phyloP scores from a whole-genome alignment of 2,113 vertebrate genomes.

The Atherinomorus stipes region DNA sequence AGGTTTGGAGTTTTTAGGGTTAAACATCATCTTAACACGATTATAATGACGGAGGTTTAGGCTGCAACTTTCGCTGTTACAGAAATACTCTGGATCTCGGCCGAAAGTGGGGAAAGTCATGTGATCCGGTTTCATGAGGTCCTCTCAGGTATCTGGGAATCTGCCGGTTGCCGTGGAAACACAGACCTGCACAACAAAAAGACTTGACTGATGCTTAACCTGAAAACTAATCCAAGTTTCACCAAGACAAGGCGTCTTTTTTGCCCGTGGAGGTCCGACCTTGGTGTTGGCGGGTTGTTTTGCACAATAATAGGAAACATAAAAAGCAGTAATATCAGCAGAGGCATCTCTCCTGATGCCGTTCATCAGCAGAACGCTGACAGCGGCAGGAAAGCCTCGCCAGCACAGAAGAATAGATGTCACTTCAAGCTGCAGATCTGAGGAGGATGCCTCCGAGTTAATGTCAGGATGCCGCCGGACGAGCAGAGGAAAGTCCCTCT shows the following conservation, averaged over 20 bases:
- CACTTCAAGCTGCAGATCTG: slow-evolving; percentile 17
- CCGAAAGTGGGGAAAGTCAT: no score
- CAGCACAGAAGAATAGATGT: slow-evolving; percentile 60
- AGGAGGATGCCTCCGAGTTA: slow-evolving; percentile 17
- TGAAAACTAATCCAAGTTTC: slow-evolving; percentile 43
- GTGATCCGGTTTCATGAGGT: no score
- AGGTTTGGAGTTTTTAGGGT: no score
- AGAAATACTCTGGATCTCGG: no score
- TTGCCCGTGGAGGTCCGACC: slow-evolving; percentile 48
- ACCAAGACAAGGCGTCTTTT: slow-evolving; percentile 12
- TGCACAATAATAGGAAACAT: slow-evolving; percentile 78
- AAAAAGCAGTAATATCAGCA: slow-evolving; percentile 59
- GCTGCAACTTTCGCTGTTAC: no score
- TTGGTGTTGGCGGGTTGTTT: slow-evolving; percentile 45
- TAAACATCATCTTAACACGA: no score
- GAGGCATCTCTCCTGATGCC: slow-evolving; percentile 54
- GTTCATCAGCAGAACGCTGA: slow-evolving; percentile 49
- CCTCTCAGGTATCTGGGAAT: background rate
- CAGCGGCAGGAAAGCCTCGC: slow-evolving; percentile 47
- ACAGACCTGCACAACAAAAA: background rate
- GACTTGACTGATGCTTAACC: slow-evolving; percentile 25
- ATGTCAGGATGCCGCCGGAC: slow-evolving; percentile 5
- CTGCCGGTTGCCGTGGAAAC: background rate
- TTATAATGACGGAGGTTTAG: no score
- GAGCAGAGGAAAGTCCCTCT: slow-evolving; percentile 4